Percentiles rank a stretch among this genome's conserved stretches.
Evolutionary conservation across 2,888 invertebrate genomes (phyloP).

Genomic region (Dione juno): DNA sequence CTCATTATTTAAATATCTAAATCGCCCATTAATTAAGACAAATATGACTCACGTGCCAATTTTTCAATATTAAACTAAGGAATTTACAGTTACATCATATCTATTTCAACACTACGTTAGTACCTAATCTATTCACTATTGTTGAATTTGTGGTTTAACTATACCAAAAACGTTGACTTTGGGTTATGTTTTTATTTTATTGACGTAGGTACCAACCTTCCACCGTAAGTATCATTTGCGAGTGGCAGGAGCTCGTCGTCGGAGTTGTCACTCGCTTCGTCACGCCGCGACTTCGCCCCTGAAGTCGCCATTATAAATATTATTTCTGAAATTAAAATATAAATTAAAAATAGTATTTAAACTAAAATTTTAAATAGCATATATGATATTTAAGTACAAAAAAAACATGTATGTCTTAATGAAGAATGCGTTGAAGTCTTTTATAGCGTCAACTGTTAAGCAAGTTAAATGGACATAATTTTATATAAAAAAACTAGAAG

Average conservation of each 20-base stretch:
- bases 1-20: neutral
- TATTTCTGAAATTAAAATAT: conserved; percentile 54
- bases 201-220: conserved; percentile 86
- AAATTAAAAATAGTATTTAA: neutral
- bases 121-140: neutral
- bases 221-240: conserved; percentile 94
- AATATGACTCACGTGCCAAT: neutral
- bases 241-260: conserved; percentile 95
- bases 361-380: neutral
- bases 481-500: neutral
- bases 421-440: conserved; percentile 44
- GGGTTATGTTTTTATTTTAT: neutral
- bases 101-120: neutral
- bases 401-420: neutral
- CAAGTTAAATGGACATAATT: neutral
- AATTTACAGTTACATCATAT: conserved; percentile 17
- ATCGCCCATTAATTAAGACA: neutral
- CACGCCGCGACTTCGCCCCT: conserved; percentile 86
- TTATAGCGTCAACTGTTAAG: conserved; percentile 29
- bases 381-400: neutral
- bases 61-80: conserved; percentile 1
- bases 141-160: neutral
- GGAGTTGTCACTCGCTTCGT: conserved; percentile 89
- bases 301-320: conserved; percentile 85
- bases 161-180: neutral